Evolutionary conservation across 2,888 invertebrate genomes (phyloP).

Genomic region (Melinopterus prodromus): DNA sequence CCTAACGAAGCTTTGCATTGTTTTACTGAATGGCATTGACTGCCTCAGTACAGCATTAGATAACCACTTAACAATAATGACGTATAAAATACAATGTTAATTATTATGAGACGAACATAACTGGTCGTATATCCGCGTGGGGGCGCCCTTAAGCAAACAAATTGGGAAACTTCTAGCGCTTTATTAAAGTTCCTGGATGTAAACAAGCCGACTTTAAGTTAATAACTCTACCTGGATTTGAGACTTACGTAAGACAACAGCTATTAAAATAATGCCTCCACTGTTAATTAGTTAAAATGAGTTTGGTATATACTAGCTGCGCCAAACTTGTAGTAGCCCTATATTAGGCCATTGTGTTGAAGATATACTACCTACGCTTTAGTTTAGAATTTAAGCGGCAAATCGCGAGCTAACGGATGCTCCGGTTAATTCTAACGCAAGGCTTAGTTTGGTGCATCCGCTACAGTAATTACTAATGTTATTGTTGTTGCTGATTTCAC

Average conservation of each 20-base stretch:
- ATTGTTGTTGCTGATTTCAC: background rate
- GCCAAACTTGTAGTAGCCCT: background rate
- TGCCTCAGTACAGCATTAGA: background rate
- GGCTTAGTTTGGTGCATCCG: background rate
- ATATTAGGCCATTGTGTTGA: background rate
- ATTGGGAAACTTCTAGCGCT: conserved; percentile 23
- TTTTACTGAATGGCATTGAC: background rate
- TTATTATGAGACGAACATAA: conserved; percentile 14
- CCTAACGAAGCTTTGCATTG: no score
- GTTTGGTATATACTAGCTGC: conserved; percentile 12
- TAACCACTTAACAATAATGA: background rate
- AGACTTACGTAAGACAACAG: conserved; percentile 16
- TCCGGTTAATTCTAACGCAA: background rate
- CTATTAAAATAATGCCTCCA: conserved; percentile 20
- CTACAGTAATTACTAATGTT: background rate
- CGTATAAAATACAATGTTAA: conserved; percentile 19
- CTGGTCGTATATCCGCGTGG: conserved; percentile 6
- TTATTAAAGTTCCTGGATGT: conserved; percentile 21
- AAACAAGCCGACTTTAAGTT: conserved; percentile 20
- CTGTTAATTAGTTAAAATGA: conserved; percentile 24
- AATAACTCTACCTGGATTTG: conserved; percentile 26
- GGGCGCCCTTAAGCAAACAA: conserved; percentile 17
- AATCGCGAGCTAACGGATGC: background rate
- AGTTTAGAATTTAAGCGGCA: background rate
- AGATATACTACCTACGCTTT: background rate